Percentiles rank a stretch among this genome's conserved stretches.
phyloP scores from a whole-genome alignment of 2,113 vertebrate genomes.

The Pandion haliaetus region DNA sequence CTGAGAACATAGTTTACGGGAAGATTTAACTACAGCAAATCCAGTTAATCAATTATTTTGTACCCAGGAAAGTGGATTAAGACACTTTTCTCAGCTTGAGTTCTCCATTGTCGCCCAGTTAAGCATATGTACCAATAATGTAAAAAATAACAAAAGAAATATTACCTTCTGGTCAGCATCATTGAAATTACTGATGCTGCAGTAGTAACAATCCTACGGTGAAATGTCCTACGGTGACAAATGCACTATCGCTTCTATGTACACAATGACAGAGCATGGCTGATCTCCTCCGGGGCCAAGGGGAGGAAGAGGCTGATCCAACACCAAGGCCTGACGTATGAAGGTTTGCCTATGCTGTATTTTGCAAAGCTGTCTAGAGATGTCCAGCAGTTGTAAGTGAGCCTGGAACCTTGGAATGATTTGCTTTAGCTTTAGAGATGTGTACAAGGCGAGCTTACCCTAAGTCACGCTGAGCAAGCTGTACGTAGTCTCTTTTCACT shows the following conservation, averaged over 20 bases:
- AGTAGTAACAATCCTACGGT: background rate
- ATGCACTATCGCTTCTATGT: background rate
- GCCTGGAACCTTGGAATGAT: background rate
- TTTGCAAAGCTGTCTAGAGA: background rate
- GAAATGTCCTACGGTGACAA: background rate
- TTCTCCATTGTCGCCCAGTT: background rate
- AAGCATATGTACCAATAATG: background rate
- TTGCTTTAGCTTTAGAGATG: background rate
- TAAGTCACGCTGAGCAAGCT: background rate
- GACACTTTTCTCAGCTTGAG: background rate
- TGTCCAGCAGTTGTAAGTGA: background rate
- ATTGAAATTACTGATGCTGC: background rate
- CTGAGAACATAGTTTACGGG: background rate
- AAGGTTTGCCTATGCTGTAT: background rate
- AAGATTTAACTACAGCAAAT: background rate
- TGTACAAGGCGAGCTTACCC: background rate
- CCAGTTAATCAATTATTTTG: background rate
- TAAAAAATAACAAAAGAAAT: background rate
- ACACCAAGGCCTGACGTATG: background rate
- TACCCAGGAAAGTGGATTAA: background rate
- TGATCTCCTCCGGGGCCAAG: background rate
- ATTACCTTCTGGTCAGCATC: background rate
- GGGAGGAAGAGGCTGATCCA: background rate
- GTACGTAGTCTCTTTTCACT: background rate
- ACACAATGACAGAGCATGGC: background rate